A percentile compares a stretch with the other conserved stretches of the same genome.
These are phyloP conservation scores for Bombus fervidus DNA, from an alignment of 1,140 invertebrate genomes.

Conservation along the genomic window DNA sequence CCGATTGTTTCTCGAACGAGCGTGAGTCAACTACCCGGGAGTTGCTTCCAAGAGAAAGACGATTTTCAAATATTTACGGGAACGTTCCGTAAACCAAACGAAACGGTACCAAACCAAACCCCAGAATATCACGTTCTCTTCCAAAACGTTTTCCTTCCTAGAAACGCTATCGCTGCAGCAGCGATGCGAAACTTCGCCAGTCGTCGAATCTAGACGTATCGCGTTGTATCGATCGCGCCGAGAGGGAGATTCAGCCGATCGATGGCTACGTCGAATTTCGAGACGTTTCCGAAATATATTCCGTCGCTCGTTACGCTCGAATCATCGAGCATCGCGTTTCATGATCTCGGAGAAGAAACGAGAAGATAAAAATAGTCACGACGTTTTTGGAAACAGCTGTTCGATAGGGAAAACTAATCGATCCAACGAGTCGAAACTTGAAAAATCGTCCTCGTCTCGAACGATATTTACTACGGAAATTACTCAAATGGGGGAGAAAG, in stretches of 20 bases:
- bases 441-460: no score
- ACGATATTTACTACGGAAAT: no score
- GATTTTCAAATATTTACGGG: slow-evolving; percentile 78
- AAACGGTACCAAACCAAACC: slow-evolving; percentile 23
- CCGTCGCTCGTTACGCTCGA: not conserved
- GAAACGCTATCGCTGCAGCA: not conserved
- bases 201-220: not conserved
- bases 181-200: not conserved
- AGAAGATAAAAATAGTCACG: no score
- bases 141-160: slow-evolving; percentile 16
- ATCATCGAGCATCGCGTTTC: not conserved
- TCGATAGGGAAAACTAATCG: no score
- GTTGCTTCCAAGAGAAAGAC: slow-evolving; percentile 68
- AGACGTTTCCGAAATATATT: not conserved
- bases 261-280: not conserved
- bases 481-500: no score
- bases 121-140: slow-evolving; percentile 14
- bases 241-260: no score
- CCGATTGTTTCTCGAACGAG: slow-evolving; percentile 36
- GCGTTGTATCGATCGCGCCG: not conserved
- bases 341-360: no score
- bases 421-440: no score
- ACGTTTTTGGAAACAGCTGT: no score
- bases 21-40: slow-evolving; percentile 75
- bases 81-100: slow-evolving; percentile 68